Base-by-base conservation (phyloP, 2,888 invertebrate genomes). In the Drosophila quinaria region DNA sequence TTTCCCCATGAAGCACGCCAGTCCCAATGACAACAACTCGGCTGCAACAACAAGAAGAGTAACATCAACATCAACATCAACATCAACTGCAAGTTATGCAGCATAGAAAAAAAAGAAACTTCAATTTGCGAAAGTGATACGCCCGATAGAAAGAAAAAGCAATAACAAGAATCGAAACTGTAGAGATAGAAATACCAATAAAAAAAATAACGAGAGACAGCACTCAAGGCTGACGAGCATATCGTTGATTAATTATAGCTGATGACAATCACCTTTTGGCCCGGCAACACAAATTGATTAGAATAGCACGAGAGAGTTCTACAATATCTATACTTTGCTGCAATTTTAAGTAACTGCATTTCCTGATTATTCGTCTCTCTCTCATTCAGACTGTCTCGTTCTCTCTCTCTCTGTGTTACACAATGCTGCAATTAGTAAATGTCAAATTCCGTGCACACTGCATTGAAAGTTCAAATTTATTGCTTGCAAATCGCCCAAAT, bases 51-150 rank as follows among this genome's bases (percentile, higher is more conserved):
- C 59, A 55, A 60, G 39, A 33, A 55, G 50, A 56, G 33, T 51
- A 56, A 50, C 49, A 62, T 49, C 55, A 51, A 46, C 55, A 39
- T 47, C 56, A 73, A 22, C 55, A 39, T 47, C 56, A 73, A 22
- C 55, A 60, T 15, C 51, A 22, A 22, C 22, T 2, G 22, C 22
- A 66, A 69, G 54, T 61, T 63, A 74, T 74, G 79, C 46, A 59
- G 68, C 47, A 62, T 22, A 52, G 10, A 54, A 39, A 47, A 22
- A 58, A 56, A 39, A 46, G 55, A 42, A 76, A 87, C 90, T 90
- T 87, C 87, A 90, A 87, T 87, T 90, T 87, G 58, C 69, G 81
- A 90, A 89, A 87, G 89, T 90, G 89, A 90, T 90, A 89, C 77
- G 71, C 73, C 51, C 56, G 50, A 60, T 56, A 29, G 61, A 47